A percentile compares a stretch with the other conserved stretches of the same genome.
Evolutionary conservation across 2,797 vertebrate genomes (phyloP).

Genomic region (Ctenosaura bakeri): DNA sequence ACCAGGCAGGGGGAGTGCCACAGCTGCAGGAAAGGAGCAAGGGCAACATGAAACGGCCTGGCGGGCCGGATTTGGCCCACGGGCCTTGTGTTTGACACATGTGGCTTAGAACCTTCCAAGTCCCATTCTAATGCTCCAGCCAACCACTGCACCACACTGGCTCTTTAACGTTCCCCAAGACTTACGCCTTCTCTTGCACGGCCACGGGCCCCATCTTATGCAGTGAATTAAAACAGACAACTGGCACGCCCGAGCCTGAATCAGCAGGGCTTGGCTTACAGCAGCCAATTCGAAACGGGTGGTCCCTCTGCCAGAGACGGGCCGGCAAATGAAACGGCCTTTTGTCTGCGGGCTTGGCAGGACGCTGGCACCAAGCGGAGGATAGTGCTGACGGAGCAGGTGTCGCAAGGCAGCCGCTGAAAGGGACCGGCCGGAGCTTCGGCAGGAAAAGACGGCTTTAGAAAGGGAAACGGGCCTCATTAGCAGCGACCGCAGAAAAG

Average conservation of each 20-base stretch:
- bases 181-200: too few species aligned
- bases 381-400: constrained; percentile 1
- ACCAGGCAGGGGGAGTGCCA: too few species aligned
- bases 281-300: neutral
- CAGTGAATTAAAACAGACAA: neutral
- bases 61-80: too few species aligned
- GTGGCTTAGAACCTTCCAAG: too few species aligned
- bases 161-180: too few species aligned
- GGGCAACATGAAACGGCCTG: too few species aligned
- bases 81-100: too few species aligned
- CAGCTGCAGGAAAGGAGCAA: too few species aligned
- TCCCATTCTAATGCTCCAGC: too few species aligned
- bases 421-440: neutral
- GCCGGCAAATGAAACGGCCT: neutral
- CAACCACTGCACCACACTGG: too few species aligned
- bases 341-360: neutral
- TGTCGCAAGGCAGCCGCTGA: neutral
- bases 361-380: neutral
- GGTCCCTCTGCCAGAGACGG: neutral
- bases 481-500: neutral
- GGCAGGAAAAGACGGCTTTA: neutral
- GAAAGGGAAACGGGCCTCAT: neutral
- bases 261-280: neutral
- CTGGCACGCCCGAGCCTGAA: neutral
- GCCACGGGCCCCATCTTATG: too few species aligned